Percentiles rank a stretch among this genome's conserved stretches.
phyloP scores from a whole-genome alignment of 2,113 vertebrate species.

The Seriola rivoliana region DNA sequence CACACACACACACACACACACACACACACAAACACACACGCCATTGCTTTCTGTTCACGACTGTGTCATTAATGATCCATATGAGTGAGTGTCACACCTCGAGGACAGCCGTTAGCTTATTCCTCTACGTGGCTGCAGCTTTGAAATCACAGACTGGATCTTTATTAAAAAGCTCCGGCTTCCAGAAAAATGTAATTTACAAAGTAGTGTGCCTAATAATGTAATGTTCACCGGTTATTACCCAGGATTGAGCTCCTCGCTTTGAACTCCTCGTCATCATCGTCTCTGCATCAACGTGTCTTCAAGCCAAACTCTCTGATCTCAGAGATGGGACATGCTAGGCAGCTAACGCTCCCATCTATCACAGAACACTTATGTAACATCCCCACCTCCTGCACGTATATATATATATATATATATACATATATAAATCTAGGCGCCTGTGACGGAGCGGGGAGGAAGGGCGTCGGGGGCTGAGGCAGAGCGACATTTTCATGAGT shows the following conservation, averaged over 20 bases:
- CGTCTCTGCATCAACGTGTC: constrained; percentile 41
- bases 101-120: not conserved
- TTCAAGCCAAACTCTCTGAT: constrained; percentile 58
- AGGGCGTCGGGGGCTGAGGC: constrained; percentile 16
- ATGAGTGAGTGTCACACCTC: not conserved
- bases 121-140: constrained; percentile 29
- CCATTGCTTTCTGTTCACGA: not conserved
- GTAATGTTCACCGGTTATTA: constrained; percentile 55
- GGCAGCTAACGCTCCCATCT: constrained; percentile 35
- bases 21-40: too few relatives aligned
- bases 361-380: constrained; percentile 58
- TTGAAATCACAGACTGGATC: not conserved
- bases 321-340: constrained; percentile 52
- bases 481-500: constrained; percentile 61
- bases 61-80: not conserved
- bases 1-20: too few relatives aligned
- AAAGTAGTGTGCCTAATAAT: constrained; percentile 61
- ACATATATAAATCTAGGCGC: constrained; percentile 23
- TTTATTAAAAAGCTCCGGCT: not conserved
- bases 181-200: constrained; percentile 44
- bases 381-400: constrained; percentile 34
- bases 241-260: constrained; percentile 17
- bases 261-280: constrained; percentile 68
- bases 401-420: constrained; percentile 36
- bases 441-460: constrained; percentile 17